Base-by-base conservation (phyloP, 2,113 vertebrate genomes). In the Tragelaphus strepsiceros region DNA sequence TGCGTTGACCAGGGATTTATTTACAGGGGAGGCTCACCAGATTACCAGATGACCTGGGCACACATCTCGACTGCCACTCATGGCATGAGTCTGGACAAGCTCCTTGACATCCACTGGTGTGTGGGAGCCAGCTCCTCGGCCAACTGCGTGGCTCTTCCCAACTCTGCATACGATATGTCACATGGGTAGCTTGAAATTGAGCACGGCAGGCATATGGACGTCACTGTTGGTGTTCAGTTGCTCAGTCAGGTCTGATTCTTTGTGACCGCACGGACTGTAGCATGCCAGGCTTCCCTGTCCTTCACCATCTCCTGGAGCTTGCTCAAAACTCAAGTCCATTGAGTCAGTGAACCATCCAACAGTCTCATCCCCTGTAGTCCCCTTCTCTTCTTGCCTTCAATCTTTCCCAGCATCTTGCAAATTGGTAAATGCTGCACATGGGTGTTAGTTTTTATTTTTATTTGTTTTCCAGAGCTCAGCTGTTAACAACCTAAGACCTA, bases 141-240 rank as follows among this genome's bases (percentile, higher is more conserved):
- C 5, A 0, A 5, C 1, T 1, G 0, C 4, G 2, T 1, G 4
- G 49, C 13, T 30, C 58, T 89, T 35, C 84, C 92, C 51, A n/a
- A 9, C 10, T 59, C 28, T 6, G 0, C 0, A 22, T 17, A 49
- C 11, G 22, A 35, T 3, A 54, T 5, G 21, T 39, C 54, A 49
- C 24, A 0, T 2, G 8, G 3, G 15, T 32, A 16, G 26, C 88
- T 78, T 85, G 30, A 88, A 46, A 17, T 1, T 21, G n/a, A 85
- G 11, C 67, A 32, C 0, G 0, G 9, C 12, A 2, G 28, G 15
- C 13, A 13, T 28, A 22, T 2, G 1, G n/a, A 9, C 4, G 1
- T 24, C n/a, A 64, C n/a, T 39, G 19, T 13, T 39, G 19, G 6
- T 74, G n/a, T 74, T 12, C 19, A 74, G 5, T 22, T 10, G 0